These are phyloP conservation scores for Cheiracanthium punctorium DNA, from an alignment of 2,888 invertebrate species.

Conservation along the genomic window DNA sequence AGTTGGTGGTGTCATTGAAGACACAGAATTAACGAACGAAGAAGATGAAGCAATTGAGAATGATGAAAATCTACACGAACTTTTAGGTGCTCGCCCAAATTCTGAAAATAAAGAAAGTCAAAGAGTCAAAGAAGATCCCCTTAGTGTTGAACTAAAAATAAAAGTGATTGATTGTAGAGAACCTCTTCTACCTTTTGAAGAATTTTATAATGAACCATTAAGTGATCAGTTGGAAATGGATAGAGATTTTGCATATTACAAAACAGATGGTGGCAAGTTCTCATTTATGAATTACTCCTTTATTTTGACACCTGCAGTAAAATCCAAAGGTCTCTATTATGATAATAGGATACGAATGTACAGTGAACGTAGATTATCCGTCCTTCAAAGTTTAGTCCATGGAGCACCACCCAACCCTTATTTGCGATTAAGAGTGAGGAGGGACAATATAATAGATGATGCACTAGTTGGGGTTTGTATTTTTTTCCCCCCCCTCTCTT, in stretches of 20 bases:
- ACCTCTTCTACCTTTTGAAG: constrained; percentile 89
- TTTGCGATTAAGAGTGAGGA: constrained; percentile 83
- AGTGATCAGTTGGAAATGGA: constrained; percentile 96
- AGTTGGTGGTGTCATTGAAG: constrained; percentile 82
- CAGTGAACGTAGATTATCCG: constrained; percentile 89
- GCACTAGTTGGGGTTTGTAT: constrained; percentile 88
- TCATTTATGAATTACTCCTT: constrained; percentile 94
- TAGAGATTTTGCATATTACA: constrained; percentile 92
- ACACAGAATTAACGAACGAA: constrained; percentile 73
- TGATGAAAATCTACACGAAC: constrained; percentile 73
- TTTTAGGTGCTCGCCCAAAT: constrained; percentile 74
- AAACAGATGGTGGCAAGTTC: constrained; percentile 81
- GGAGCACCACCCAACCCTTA: constrained; percentile 90
- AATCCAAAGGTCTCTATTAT: constrained; percentile 92
- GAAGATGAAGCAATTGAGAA: constrained; percentile 77
- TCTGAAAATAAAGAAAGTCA: constrained; percentile 75
- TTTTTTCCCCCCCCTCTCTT: not conserved
- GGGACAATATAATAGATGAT: constrained; percentile 92
- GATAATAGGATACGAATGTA: constrained; percentile 97
- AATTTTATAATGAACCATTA: constrained; percentile 95
- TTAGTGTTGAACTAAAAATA: constrained; percentile 84
- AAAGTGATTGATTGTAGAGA: constrained; percentile 87
- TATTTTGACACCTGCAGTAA: constrained; percentile 92
- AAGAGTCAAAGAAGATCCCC: constrained; percentile 78
- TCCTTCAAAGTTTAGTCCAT: constrained; percentile 86